phyloP scores from a whole-genome alignment of 2,888 invertebrate species.

The Pyralis farinalis region DNA sequence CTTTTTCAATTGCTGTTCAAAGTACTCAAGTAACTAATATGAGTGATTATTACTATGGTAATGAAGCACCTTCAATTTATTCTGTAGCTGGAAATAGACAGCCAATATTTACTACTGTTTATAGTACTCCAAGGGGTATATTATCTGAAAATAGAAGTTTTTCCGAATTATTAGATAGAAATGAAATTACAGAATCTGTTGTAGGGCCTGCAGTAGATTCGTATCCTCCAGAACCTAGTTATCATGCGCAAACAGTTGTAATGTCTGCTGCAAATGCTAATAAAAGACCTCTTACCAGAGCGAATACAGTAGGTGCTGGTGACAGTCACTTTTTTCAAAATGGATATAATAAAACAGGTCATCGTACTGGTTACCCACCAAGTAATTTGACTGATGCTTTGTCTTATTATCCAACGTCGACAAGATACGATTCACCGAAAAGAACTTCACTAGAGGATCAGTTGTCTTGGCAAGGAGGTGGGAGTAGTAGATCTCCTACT shows the following conservation, averaged over 20 bases:
- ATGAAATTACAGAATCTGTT: conserved; percentile 67
- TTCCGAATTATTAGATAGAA: conserved; percentile 85
- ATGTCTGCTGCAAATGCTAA: conserved; percentile 56
- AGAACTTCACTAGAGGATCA: conserved; percentile 82
- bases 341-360: conserved; percentile 84
- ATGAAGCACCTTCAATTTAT: conserved; percentile 85
- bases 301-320: conserved; percentile 76
- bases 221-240: conserved; percentile 79
- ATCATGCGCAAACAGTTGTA: conserved; percentile 80
- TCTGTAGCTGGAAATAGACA: conserved; percentile 88
- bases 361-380: conserved; percentile 85
- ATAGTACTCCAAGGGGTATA: conserved; percentile 84
- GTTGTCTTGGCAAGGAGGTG: conserved; percentile 79
- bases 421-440: conserved; percentile 79
- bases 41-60: conserved; percentile 66
- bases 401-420: conserved; percentile 89
- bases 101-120: conserved; percentile 87
- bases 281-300: conserved; percentile 78
- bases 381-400: conserved; percentile 89
- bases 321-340: conserved; percentile 81
- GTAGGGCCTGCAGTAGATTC: conserved; percentile 54
- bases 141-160: conserved; percentile 83
- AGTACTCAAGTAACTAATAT: conserved; percentile 53
- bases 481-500: conserved; percentile 76
- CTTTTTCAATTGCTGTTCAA: conserved; percentile 45